Evolutionary conservation across 1,140 invertebrate genomes (phyloP), one percentile per base, ranked within the genome.

Genomic region (fruit fly (Drosophila melanogaster)): DNA sequence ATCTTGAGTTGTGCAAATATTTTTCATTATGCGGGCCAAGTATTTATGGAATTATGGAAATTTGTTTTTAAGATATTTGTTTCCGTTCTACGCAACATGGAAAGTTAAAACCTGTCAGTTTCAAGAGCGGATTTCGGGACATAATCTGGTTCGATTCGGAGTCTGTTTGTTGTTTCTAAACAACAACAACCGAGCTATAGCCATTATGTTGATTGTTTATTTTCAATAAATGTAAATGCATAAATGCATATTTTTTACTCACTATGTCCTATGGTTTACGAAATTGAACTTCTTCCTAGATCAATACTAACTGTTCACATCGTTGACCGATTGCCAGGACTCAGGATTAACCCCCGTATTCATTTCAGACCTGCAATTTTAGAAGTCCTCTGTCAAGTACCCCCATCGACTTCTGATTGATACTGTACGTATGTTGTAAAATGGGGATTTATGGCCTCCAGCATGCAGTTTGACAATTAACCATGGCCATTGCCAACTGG

Each of bases 11-110:
- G 57, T 59, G 50, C 66, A 89, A 80, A 83, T 89, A 80, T 80
- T 77, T 87, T 67, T 66, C 84, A 83, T 81, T 73, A 56, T 77
- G 75, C 70, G 66, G 67, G 58, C 81, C 35, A 87, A 79, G 65
- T 75, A 89, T 89, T 89, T 89, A 72, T 78, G 84, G 84, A 84
- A 89, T 89, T 89, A 84, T 71, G 76, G 57, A 76, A 77, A 84
- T 79, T 79, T 84, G 55, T 83, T 83, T 66, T 49, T 14, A 67
- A 79, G 72, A 79, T 89, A 75, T 78, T 89, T 77, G 17, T 22
- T 58, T 58, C 55, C 10, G 14, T 51, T 24, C 15, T n/a, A 5
- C 15, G 38, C 7, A 38, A 22, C 30, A 37, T 1, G 4, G 19
- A 19, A n/a, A 51, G 33, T 19, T 66, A 26, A 19, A 19, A 49